Conservation (phyloP, 2,113 vertebrate species). For the Oophaga pumilio region DNA sequence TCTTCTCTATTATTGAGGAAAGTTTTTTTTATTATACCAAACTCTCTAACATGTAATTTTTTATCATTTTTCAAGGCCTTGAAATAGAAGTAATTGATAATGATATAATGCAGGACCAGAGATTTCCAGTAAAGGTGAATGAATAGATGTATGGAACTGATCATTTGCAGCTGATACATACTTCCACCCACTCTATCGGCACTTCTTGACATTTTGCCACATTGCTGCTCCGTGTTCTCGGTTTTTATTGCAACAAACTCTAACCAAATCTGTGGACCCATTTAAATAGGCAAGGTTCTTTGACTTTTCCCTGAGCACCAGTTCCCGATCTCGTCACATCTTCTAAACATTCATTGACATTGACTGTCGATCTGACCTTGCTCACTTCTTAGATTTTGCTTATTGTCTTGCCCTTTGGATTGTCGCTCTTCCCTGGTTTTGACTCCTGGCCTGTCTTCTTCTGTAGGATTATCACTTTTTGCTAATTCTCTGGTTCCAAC, state of each 20-base stretch:
- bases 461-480: no score
- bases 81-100: neutral
- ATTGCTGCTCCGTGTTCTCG: neutral
- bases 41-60: neutral
- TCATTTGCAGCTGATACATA: neutral
- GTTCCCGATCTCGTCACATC: no score
- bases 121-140: neutral
- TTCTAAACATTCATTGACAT: no score
- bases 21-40: neutral
- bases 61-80: neutral
- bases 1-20: neutral
- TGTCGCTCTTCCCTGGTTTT: no score
- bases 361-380: no score
- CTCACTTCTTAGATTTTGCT: no score
- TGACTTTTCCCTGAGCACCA: no score
- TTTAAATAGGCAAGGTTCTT: neutral
- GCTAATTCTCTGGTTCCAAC: no score
- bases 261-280: neutral
- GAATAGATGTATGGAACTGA: neutral
- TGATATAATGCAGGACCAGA: neutral
- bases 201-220: neutral
- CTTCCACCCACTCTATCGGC: neutral
- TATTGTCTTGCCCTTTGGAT: no score
- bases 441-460: no score
- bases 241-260: neutral